These are phyloP conservation scores for Parnassius mnemosyne DNA, from an alignment of 2,888 invertebrate genomes.

Conservation along the genomic window DNA sequence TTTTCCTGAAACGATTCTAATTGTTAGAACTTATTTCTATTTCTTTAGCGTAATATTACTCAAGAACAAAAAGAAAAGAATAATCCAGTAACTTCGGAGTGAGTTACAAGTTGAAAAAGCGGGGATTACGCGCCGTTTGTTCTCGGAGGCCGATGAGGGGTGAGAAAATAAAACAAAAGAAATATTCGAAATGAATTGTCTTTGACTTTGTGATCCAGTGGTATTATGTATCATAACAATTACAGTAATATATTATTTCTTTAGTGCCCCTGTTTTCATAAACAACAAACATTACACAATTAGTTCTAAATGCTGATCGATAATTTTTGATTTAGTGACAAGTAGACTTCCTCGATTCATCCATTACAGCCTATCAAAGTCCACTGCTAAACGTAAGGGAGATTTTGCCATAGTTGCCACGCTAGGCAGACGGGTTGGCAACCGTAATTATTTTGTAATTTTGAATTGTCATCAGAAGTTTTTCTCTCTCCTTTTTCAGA, in stretches of 20 bases:
- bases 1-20: too few species aligned
- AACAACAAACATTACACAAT: background rate
- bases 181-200: conserved; percentile 17
- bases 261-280: background rate
- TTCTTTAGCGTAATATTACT: conserved; percentile 9
- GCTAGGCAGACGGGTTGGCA: too few species aligned
- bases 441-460: too few species aligned
- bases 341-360: too few species aligned
- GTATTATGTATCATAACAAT: background rate
- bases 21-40: conserved; percentile 4
- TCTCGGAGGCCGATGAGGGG: conserved; percentile 1
- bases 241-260: too few species aligned
- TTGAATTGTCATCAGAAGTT: too few species aligned
- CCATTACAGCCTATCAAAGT: too few species aligned
- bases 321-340: too few species aligned
- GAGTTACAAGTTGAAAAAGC: conserved; percentile 18
- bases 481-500: too few species aligned
- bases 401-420: too few species aligned
- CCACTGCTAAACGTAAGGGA: too few species aligned
- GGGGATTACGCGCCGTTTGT: conserved; percentile 14
- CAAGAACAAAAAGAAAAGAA: conserved; percentile 14
- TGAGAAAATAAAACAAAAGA: conserved; percentile 6
- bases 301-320: too few species aligned
- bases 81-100: conserved; percentile 2
- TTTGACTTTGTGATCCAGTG: conserved; percentile 2